Percentiles rank a stretch among this genome's conserved stretches.
phyloP scores from a whole-genome alignment of 2,888 invertebrate species.

The Escarpia spicata region DNA sequence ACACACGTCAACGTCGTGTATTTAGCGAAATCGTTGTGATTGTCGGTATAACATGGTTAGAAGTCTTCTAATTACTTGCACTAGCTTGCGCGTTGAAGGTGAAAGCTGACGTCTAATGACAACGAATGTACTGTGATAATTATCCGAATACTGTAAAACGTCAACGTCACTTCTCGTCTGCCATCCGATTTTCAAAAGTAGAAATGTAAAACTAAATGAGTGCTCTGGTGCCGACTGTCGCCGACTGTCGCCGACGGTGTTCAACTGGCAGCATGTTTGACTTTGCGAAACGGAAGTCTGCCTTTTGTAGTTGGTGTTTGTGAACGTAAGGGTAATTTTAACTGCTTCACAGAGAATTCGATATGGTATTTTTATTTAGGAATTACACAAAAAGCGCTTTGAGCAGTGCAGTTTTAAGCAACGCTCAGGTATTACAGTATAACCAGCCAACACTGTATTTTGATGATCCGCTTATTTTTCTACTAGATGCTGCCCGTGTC shows the following conservation, averaged over 20 bases:
- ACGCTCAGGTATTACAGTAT: too few species aligned
- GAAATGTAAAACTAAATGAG: neutral
- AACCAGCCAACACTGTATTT: too few species aligned
- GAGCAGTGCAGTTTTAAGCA: too few species aligned
- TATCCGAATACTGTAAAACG: neutral
- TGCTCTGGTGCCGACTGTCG: neutral
- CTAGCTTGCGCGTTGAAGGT: neutral
- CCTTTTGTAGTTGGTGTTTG: too few species aligned
- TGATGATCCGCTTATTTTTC: too few species aligned
- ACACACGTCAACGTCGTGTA: neutral
- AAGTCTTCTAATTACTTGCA: neutral
- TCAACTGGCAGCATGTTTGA: neutral
- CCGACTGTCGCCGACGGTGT: neutral
- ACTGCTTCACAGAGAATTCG: too few species aligned
- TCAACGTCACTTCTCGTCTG: neutral
- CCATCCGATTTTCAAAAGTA: neutral
- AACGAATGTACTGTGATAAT: neutral
- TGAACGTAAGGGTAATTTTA: too few species aligned
- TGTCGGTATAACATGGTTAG: neutral
- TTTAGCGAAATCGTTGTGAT: neutral
- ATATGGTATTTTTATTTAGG: too few species aligned
- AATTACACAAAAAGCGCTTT: too few species aligned
- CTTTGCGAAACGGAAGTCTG: neutral
- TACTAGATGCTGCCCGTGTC: too few species aligned
- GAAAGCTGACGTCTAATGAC: neutral